Evolutionary conservation across 1,140 invertebrate species (phyloP).

Genomic region (Trinorchestia longiramus): DNA sequence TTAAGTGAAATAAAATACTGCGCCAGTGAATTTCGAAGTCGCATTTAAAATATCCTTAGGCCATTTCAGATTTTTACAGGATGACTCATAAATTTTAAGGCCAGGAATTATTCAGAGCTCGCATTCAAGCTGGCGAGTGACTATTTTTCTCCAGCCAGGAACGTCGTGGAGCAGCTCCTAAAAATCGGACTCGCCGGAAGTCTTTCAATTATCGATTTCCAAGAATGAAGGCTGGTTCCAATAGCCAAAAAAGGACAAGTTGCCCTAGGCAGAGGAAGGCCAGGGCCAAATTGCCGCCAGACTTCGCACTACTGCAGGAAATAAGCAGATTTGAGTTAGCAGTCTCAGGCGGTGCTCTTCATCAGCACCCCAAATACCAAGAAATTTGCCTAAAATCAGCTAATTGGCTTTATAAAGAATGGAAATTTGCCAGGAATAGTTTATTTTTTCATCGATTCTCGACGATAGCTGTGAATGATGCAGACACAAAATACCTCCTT

Average conservation of each 20-base stretch:
- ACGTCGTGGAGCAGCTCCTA: not conserved
- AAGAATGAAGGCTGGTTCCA: slow-evolving; percentile 43
- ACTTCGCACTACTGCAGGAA: slow-evolving; percentile 43
- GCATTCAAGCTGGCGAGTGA: not conserved
- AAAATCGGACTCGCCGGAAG: slow-evolving; percentile 53
- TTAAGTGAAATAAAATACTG: not conserved
- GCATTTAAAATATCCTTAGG: slow-evolving; percentile 29
- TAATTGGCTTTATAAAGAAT: not conserved
- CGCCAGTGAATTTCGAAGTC: not conserved
- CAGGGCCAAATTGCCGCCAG: slow-evolving; percentile 39
- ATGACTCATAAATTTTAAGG: not conserved
- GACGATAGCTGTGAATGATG: not conserved
- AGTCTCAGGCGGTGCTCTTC: not conserved
- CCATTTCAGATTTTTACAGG: slow-evolving; percentile 4
- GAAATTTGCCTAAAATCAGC: not conserved
- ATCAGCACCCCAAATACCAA: not conserved
- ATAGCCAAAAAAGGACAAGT: slow-evolving; percentile 35
- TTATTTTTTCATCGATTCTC: not conserved
- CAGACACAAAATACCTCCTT: not conserved
- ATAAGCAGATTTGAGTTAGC: slow-evolving; percentile 3
- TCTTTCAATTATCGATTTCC: slow-evolving; percentile 54
- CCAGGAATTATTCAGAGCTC: slow-evolving; percentile 8
- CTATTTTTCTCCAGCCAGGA: not conserved
- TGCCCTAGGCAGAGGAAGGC: slow-evolving; percentile 32
- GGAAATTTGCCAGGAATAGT: not conserved